A percentile compares a stretch with the other conserved stretches of the same genome.
These are phyloP conservation scores for Pyrochroa serraticornis DNA, from an alignment of 2,888 invertebrate genomes.

Conservation along the genomic window DNA sequence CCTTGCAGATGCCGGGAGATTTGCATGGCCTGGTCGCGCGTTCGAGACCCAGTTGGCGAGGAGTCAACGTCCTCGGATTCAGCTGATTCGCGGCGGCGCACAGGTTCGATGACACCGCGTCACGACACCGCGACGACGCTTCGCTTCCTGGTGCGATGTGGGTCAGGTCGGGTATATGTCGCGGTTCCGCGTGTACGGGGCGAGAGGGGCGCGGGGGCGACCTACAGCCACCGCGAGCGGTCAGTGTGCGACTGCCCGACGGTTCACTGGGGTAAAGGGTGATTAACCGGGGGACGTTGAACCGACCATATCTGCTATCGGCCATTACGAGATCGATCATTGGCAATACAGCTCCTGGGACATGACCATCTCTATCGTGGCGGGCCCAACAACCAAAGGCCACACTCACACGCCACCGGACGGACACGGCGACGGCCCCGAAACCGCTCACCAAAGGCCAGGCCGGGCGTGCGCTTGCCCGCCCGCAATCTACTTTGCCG, in stretches of 20 bases:
- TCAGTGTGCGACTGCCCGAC: conserved; percentile 60
- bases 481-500: too few relatives aligned
- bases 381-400: too few relatives aligned
- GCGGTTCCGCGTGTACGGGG: conserved; percentile 50
- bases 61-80: conserved; percentile 29
- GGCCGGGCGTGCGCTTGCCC: too few relatives aligned
- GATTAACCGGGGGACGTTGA: conserved; percentile 52
- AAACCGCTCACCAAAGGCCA: too few relatives aligned
- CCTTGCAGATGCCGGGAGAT: not conserved
- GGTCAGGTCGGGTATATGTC: conserved; percentile 49
- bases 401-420: too few relatives aligned
- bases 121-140: conserved; percentile 49
- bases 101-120: conserved; percentile 46
- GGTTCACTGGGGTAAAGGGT: conserved; percentile 60
- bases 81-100: conserved; percentile 26
- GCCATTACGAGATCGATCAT: conserved; percentile 9
- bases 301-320: conserved; percentile 46
- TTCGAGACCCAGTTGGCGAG: conserved; percentile 17
- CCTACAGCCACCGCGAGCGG: conserved; percentile 52
- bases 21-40: conserved; percentile 18
- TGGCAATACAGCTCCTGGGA: conserved; percentile 1
- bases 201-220: conserved; percentile 44
- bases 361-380: too few relatives aligned
- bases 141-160: conserved; percentile 54
- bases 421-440: too few relatives aligned